Evolutionary conservation across 2,797 vertebrate species (phyloP), one percentile per base, ranked within the genome.

Genomic region (Onychomys torridus): DNA sequence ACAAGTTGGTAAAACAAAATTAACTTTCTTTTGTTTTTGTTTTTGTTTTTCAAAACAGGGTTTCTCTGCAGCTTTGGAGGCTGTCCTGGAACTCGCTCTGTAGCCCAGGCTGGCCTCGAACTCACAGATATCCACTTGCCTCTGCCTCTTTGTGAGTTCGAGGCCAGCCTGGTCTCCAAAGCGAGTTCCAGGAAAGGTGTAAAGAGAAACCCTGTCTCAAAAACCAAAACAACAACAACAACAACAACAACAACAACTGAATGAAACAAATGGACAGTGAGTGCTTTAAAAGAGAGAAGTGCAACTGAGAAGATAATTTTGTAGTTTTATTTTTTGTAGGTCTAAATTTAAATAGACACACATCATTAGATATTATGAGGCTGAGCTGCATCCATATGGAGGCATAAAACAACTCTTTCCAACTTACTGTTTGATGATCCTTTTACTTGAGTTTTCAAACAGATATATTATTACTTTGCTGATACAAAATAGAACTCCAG

Each of bases 391-490:
- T 85, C 21, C 17, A 25, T 73, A 78, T 6, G 67, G 65, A 95
- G 59, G 14, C 5, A 95, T 90, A 88, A 92, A 92, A 90, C 14
- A 92, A 37, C 34, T 81, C 2, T 34, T 40, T 94, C n/a, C 46
- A 91, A 86, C 52, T 19, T 84, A 94, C 12, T 93, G 37, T 69
- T 91, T 89, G 52, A 92, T n/a, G 90, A 81, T 29, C 19, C 37
- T 63, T 90, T 95, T 59, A 96, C 67, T 52, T 52, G 69, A 40
- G 9, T 90, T 78, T 63, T 90, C 16, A 95, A 90, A 73, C 9
- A 78, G 29, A 65, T 69, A 81, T 76, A 81, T 94, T 96, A 78
- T 40, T 87, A 90, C 77, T 92, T 95, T 96, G 46, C 16, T 40
- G 46, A 37, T 84, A 55, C 32, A 61, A 96, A 97, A 92, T 16